These are phyloP conservation scores for Ecliptopera silaceata DNA, from an alignment of 2,888 invertebrate genomes.

Conservation along the genomic window DNA sequence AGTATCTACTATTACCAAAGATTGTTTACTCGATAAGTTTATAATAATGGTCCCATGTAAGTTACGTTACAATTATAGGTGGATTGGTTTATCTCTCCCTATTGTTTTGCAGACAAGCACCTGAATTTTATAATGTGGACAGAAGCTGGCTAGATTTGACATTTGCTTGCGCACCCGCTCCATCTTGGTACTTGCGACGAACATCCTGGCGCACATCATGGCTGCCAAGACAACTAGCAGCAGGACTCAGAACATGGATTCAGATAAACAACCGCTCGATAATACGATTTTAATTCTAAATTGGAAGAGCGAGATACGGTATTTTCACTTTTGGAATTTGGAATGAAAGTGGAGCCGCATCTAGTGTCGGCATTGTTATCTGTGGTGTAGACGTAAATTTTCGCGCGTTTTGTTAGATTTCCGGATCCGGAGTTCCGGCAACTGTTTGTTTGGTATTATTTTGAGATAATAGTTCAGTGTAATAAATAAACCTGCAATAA, in stretches of 20 bases:
- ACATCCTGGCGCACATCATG: slow-evolving; percentile 61
- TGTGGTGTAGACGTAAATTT: slow-evolving; percentile 2
- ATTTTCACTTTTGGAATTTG: not conserved
- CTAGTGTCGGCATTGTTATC: not conserved
- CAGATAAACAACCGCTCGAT: slow-evolving; percentile 59
- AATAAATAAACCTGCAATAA: slow-evolving; percentile 1
- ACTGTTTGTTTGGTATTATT: not conserved
- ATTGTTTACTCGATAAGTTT: too few relatives aligned
- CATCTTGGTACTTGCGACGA: slow-evolving; percentile 70
- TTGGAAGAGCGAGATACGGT: not conserved
- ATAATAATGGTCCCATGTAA: too few relatives aligned
- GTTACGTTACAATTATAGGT: too few relatives aligned
- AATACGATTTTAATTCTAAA: slow-evolving; percentile 51
- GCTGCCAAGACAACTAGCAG: slow-evolving; percentile 55
- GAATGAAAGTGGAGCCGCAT: not conserved
- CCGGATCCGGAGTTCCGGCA: not conserved
- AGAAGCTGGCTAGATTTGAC: slow-evolving; percentile 58
- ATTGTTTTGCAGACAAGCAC: slow-evolving; percentile 17
- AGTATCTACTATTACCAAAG: not conserved
- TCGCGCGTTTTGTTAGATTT: slow-evolving; percentile 12
- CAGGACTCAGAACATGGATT: slow-evolving; percentile 55
- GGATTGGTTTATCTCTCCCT: not conserved
- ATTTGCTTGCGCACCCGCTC: slow-evolving; percentile 56
- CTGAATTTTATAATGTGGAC: slow-evolving; percentile 23
- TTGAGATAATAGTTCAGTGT: not conserved